Evolutionary conservation across 2,888 invertebrate genomes (phyloP), one percentile per base, ranked within the genome.

Genomic region (Eupeodes luniger): DNA sequence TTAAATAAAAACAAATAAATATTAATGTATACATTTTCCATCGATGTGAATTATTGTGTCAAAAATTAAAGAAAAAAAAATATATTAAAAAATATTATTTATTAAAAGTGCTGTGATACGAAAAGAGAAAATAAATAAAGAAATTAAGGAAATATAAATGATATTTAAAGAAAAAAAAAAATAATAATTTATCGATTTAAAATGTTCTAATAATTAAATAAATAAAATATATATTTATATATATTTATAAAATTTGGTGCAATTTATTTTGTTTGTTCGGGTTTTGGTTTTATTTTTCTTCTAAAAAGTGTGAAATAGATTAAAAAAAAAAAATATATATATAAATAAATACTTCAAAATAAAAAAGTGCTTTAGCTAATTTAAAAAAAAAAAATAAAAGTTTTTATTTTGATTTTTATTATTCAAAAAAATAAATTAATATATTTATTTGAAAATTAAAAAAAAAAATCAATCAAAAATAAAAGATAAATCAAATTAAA

Each of bases 41-140:
- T 81, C 62, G 47, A 79, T 86, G 78, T 82, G 78, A 82, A 72
- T 76, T 70, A 59, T 77, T 79, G 82, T 86, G 82, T 86, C 82
- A 86, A 86, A 80, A 70, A 49, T 16, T 77, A 19, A 19, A 64
- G 19, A 19, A 19, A 19, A 19, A 19, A 19, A 19, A 19, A 19
- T 19, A 19, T 19, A 19, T 19, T 70, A 76, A 62, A 36, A 19
- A 53, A 61, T 53, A 70, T 53, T 69, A 81, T 76, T 61, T 62
- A 81, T 76, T 70, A 27, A 66, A 79, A 79, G 82, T 86, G 82
- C 86, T 86, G 86, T 86, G 86, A 86, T 86, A 86, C 85, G 64
- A 0, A 19, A 51, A 78, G n/a, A 64, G 55, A 49, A 70, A n/a
- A 55, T 70, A 70, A 34, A 57, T 49, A 78, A 14, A 11, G 6